These are phyloP conservation scores for Lindbergichthys nudifrons DNA, from an alignment of 2,797 vertebrate genomes.

Conservation along the genomic window DNA sequence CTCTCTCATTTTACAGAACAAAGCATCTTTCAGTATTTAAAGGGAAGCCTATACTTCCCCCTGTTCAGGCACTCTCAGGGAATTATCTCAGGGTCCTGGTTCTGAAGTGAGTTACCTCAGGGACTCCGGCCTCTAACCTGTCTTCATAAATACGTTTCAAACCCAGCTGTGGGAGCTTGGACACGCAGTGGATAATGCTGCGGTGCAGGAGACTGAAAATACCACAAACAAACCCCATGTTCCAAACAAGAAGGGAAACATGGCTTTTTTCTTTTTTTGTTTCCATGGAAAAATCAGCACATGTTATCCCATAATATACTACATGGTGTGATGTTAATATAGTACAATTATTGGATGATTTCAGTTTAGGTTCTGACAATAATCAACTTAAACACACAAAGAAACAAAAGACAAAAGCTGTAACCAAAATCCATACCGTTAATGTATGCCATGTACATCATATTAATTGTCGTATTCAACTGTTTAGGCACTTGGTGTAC, in stretches of 20 bases:
- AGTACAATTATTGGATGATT: background rate
- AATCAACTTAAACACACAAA: background rate
- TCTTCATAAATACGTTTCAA: slow-evolving; percentile 66
- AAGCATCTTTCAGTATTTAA: slow-evolving; percentile 16
- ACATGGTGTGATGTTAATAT: background rate
- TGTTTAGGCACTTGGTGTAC: too few relatives aligned
- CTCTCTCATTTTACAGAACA: slow-evolving; percentile 16
- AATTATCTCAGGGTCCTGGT: slow-evolving; percentile 37
- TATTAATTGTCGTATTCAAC: too few relatives aligned
- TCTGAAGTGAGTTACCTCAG: slow-evolving; percentile 47
- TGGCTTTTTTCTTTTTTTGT: background rate
- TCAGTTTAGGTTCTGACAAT: background rate
- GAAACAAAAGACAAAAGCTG: too few relatives aligned
- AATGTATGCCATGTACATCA: too few relatives aligned
- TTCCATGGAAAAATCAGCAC: background rate
- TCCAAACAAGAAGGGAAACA: slow-evolving; percentile 2
- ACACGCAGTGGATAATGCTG: slow-evolving; percentile 29
- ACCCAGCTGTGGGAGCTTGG: slow-evolving; percentile 18
- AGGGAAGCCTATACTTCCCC: background rate
- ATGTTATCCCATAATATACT: background rate
- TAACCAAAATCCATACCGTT: too few relatives aligned
- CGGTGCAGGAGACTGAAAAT: slow-evolving; percentile 30
- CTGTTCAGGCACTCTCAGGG: slow-evolving; percentile 5
- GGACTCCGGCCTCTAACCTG: slow-evolving; percentile 52
- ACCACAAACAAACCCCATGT: slow-evolving; percentile 38